Conservation (phyloP, 2,797 vertebrate genomes). For the Peromyscus nudipes region DNA sequence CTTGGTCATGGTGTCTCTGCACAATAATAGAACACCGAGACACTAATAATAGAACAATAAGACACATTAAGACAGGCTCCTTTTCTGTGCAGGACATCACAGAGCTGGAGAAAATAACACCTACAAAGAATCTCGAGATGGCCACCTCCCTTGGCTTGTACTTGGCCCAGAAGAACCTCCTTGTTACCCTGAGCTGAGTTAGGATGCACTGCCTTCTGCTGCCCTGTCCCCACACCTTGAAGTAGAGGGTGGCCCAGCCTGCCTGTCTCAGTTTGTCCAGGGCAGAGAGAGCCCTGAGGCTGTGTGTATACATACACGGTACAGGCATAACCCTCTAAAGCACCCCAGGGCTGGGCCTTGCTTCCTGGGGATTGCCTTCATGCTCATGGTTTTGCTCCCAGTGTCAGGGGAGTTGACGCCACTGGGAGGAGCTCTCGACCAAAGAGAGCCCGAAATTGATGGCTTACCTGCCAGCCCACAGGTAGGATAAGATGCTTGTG, state of each 20-base stretch:
- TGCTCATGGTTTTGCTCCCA: neutral
- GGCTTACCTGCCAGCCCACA: neutral
- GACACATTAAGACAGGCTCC: neutral
- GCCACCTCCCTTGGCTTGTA: neutral
- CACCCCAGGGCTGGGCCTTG: neutral
- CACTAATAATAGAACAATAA: neutral
- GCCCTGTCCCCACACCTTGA: neutral
- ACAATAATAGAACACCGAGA: too few species aligned
- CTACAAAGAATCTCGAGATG: neutral
- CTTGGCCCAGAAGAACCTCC: neutral
- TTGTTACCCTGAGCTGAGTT: neutral
- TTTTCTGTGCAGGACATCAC: neutral
- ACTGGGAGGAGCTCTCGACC: neutral
- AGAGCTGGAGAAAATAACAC: neutral
- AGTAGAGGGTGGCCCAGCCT: neutral
- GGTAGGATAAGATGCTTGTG: neutral
- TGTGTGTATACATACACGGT: rapidly evolving
- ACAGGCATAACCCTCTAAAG: neutral
- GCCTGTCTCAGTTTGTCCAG: neutral
- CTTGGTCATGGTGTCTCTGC: too few species aligned
- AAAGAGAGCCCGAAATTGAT: too few species aligned
- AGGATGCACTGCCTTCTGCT: neutral
- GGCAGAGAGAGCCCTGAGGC: neutral
- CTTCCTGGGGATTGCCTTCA: neutral
- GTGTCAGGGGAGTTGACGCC: neutral